phyloP scores from a whole-genome alignment of 2,888 invertebrate species.

The Hoplodrina ambigua region DNA sequence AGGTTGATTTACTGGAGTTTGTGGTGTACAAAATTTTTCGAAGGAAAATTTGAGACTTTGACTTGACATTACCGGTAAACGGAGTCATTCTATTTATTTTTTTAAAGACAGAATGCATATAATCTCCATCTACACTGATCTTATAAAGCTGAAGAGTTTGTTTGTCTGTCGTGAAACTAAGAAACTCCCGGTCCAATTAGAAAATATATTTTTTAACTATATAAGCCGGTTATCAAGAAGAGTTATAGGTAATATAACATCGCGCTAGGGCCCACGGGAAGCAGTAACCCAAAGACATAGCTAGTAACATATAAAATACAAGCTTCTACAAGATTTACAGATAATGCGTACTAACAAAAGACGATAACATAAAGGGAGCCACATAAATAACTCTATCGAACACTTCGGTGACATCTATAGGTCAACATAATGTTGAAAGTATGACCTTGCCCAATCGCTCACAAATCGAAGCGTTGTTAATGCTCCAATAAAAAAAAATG shows the following conservation, averaged over 20 bases:
- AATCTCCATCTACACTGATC: no score
- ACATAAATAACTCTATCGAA: conserved; percentile 27
- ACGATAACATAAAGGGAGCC: neutral
- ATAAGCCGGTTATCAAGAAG: no score
- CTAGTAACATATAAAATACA: neutral
- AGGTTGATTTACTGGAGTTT: neutral
- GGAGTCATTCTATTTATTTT: neutral
- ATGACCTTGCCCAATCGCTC: conserved; percentile 20
- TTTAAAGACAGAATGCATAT: no score
- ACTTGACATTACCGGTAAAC: neutral
- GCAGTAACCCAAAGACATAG: no score
- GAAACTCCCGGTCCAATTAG: no score
- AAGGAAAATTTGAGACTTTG: neutral
- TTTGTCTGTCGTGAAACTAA: no score
- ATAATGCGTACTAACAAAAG: neutral
- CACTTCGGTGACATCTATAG: conserved; percentile 37
- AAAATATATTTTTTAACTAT: no score
- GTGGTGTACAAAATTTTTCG: neutral
- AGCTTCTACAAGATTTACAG: neutral
- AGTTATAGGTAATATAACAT: no score
- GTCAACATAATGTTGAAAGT: conserved; percentile 27
- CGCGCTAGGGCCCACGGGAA: no score
- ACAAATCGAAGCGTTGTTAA: conserved; percentile 27
- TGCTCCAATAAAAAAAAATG: conserved; percentile 53
- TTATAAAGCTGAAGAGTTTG: no score